Evolutionary conservation across 1,140 invertebrate genomes (phyloP), one percentile per base, ranked within the genome.

Genomic region (Drusus annulatus): DNA sequence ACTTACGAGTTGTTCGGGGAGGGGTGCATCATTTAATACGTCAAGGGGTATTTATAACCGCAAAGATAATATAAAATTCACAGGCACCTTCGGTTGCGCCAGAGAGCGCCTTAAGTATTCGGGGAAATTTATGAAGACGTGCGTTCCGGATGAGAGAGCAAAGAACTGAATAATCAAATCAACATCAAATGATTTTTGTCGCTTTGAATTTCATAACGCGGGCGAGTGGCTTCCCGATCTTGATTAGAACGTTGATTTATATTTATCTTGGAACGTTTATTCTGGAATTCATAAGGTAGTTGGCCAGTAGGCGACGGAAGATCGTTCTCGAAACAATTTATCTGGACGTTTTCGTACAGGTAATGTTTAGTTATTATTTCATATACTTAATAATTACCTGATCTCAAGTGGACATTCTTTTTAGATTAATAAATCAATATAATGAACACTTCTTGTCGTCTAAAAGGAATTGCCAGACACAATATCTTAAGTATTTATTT

Each of bases 51-150:
- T 83, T 83, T 79, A 83, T 83, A 83, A 78, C 81, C 56, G 76
- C 36, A 80, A 83, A 79, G 81, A 83, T 83, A 83, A 83, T 83
- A 79, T 83, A 83, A 83, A 83, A 80, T 83, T 83, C 79, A 78
- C 51, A 54, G 78, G 81, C 78, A 82, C 81, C 81, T 82, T 82
- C 62, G n/a, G 81, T 58, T 52, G 71, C 28, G 65, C 51, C 21
- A 56, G 50, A 60, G 68, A 75, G 71, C 77, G 75, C 54, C 75
- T 78, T 75, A 71, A 74, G 74, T 76, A 83, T 80, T 80, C 81
- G 77, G 74, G 81, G 80, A 78, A 83, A 83, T 83, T 83, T 83
- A 83, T 83, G 78, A 80, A 69, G 76, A 80, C 78, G 74, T 80
- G 81, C 78, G 80, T 83, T 83, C 81, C 81, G 80, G 81, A 74